Evolutionary conservation across 1,140 invertebrate genomes (phyloP).

Genomic region (Bombus huntii): DNA sequence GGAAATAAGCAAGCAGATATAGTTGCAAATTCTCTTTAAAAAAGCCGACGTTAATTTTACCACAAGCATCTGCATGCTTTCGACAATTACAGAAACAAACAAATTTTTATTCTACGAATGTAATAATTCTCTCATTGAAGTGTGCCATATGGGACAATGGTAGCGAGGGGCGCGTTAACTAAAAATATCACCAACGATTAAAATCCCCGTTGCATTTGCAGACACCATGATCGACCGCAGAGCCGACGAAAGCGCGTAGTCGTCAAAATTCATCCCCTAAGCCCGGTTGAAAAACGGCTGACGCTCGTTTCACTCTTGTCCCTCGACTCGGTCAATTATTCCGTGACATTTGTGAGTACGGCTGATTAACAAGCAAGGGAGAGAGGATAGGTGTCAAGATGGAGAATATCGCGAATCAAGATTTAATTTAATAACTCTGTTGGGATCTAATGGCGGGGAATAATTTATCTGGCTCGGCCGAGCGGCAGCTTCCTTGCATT

Average conservation of each 20-base stretch:
- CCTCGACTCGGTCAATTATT: conserved; percentile 23
- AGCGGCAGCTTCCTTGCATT: conserved; percentile 41
- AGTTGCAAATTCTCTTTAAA: neutral
- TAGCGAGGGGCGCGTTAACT: too few relatives aligned
- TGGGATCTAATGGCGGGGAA: conserved; percentile 73
- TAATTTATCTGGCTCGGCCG: conserved; percentile 66
- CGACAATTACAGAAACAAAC: neutral
- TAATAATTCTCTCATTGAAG: neutral
- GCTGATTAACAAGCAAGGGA: neutral
- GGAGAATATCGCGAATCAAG: conserved; percentile 69
- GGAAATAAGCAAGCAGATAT: too few relatives aligned
- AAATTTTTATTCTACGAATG: neutral
- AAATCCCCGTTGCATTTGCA: neutral
- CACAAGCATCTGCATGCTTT: neutral
- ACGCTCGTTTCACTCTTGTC: neutral
- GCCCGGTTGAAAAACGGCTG: conserved; percentile 19
- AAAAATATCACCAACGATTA: neutral
- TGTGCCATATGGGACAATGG: too few relatives aligned
- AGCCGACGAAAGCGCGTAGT: neutral
- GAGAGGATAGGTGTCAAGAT: neutral
- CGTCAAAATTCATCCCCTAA: conserved; percentile 7
- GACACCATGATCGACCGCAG: neutral
- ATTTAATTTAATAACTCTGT: conserved; percentile 78
- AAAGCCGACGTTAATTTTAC: neutral
- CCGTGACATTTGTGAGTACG: conserved; percentile 4